phyloP scores from a whole-genome alignment of 2,888 invertebrate genomes.

The Scaptomyza flava region DNA sequence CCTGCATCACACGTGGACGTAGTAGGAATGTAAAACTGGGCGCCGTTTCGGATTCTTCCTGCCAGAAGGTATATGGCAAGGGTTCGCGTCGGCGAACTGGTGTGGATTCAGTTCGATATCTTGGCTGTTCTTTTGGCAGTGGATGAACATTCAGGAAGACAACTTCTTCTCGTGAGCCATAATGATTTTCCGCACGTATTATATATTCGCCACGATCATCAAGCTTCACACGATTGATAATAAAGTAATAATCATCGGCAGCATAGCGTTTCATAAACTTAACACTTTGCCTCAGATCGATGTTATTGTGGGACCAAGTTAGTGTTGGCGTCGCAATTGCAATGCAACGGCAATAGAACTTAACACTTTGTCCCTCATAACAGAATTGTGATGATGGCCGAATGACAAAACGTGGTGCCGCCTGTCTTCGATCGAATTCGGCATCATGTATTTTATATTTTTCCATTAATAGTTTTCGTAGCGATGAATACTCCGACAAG shows the following conservation, averaged over 20 bases:
- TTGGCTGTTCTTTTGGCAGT: conserved; percentile 83
- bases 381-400: conserved; percentile 97
- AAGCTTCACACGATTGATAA: conserved; percentile 97
- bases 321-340: conserved; percentile 97
- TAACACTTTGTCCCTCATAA: conserved; percentile 98
- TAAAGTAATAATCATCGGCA: conserved; percentile 98
- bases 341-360: conserved; percentile 98
- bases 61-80: conserved; percentile 94
- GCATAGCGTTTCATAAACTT: conserved; percentile 99
- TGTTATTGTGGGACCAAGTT: conserved; percentile 97
- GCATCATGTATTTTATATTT: conserved; percentile 98
- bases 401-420: conserved; percentile 98
- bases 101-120: conserved; percentile 87
- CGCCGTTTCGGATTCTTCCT: conserved; percentile 95
- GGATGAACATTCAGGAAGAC: conserved; percentile 98
- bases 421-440: conserved; percentile 98
- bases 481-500: conserved; percentile 97
- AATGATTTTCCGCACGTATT: conserved; percentile 98
- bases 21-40: conserved; percentile 99
- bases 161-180: conserved; percentile 97
- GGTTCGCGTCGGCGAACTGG: conserved; percentile 92
- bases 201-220: conserved; percentile 99
- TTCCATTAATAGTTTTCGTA: conserved; percentile 97
- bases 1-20: conserved; percentile 99
- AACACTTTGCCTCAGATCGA: conserved; percentile 97